phyloP scores from a whole-genome alignment of 2,113 vertebrate species.

The Eira barbara region DNA sequence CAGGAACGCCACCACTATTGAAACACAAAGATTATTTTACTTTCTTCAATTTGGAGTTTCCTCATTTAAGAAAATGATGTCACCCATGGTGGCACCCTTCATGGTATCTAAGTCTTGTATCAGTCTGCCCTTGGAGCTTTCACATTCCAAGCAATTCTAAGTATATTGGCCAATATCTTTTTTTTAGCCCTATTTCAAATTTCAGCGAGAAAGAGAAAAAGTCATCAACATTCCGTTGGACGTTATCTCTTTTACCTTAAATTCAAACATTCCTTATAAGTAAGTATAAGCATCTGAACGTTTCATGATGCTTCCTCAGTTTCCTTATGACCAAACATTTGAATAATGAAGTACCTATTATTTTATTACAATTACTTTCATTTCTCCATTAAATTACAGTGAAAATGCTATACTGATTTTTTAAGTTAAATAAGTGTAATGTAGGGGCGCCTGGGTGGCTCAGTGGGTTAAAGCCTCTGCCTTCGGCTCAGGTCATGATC shows the following conservation, averaged over 20 bases:
- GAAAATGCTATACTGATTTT: constrained; percentile 28
- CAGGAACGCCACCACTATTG: not conserved
- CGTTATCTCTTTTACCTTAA: constrained; percentile 14
- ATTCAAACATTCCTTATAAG: not conserved
- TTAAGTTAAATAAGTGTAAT: not conserved
- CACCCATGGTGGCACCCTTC: not conserved
- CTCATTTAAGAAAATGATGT: not conserved
- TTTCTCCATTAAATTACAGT: not conserved
- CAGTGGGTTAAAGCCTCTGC: too few species aligned
- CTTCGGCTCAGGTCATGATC: too few species aligned
- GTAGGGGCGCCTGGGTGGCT: not conserved
- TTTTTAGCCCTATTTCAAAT: not conserved
- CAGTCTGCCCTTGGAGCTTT: not conserved
- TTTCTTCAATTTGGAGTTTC: not conserved
- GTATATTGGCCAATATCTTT: not conserved
- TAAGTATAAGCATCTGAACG: not conserved
- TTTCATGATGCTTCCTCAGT: not conserved
- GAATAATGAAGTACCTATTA: not conserved
- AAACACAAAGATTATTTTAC: constrained; percentile 25
- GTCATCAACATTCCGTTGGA: not conserved
- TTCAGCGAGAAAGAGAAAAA: constrained; percentile 35
- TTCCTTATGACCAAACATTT: not conserved
- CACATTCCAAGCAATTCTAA: not conserved
- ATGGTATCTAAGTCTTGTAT: not conserved
- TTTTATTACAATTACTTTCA: constrained; percentile 39